Evolutionary conservation across 1,140 invertebrate species (phyloP), one percentile per base, ranked within the genome.

Genomic region (Papilio machaon): DNA sequence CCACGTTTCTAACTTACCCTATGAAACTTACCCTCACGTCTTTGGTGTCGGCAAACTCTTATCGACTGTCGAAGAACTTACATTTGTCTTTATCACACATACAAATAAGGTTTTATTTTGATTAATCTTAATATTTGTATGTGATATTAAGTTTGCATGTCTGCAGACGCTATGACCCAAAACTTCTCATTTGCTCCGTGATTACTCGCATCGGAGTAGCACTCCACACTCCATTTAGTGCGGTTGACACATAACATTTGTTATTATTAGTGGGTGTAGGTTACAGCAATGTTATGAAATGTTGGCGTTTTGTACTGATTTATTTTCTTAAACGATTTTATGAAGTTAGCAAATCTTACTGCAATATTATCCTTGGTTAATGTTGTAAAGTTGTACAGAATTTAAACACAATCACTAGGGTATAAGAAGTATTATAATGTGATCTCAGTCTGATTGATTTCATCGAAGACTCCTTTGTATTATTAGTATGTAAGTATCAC

Each of bases 151-250:
- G 30, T 81, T 82, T 85, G 84, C 38, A 78, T 70, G 77, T 73
- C 77, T 58, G 52, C 81, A 73, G 74, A 74, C 75, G 82, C 87
- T 80, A 83, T 90, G 91, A 93, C 89, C 91, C 91, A 89, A 92
- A 92, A 93, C 91, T 93, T 91, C 89, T 93, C 92, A 91, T 93
- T 92, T 92, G 87, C 87, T 92, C 84, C 82, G 86, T 93, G 92
- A 94, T 94, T 94, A 90, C 89, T 91, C 88, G 86, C 85, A 80
- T 87, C 85, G 81, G 84, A 84, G 82, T 81, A 81, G 85, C 81
- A 85, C 83, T 90, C 85, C 80, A 84, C 81, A 85, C 83, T 90
- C 85, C 80, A 84, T 89, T 88, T 88, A 84, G 85, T 87, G 85
- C 81, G 82, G 84, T 87, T 91, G 90, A 91, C 90, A 92, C 82